These are phyloP conservation scores for Syrphus vitripennis DNA, from an alignment of 2,888 invertebrate species.

Conservation along the genomic window DNA sequence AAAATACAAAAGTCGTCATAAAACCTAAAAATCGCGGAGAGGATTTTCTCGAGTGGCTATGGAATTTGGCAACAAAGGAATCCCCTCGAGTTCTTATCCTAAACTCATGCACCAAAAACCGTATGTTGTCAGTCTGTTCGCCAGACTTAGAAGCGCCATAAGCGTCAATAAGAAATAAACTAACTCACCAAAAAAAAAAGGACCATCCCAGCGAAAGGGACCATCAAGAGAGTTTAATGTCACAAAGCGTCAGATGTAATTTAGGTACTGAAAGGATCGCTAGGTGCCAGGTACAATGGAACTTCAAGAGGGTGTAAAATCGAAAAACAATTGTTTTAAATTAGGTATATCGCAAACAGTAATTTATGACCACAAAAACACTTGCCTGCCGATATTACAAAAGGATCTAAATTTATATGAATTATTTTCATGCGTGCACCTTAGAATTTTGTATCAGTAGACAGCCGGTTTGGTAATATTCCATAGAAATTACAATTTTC, in stretches of 20 bases:
- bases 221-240: slow-evolving; percentile 15
- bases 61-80: slow-evolving; percentile 55
- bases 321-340: slow-evolving; percentile 62
- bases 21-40: slow-evolving; percentile 53
- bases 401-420: not conserved
- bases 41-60: slow-evolving; percentile 59
- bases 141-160: slow-evolving; percentile 68
- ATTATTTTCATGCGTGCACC: not conserved
- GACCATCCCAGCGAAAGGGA: not conserved
- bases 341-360: slow-evolving; percentile 55
- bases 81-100: slow-evolving; percentile 38
- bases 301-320: slow-evolving; percentile 66
- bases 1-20: slow-evolving; percentile 33
- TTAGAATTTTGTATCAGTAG: not conserved
- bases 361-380: slow-evolving; percentile 60
- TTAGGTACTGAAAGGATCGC: slow-evolving; percentile 52
- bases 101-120: slow-evolving; percentile 15
- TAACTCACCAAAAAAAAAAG: slow-evolving; percentile 4
- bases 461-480: not conserved
- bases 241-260: slow-evolving; percentile 44
- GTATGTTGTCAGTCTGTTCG: slow-evolving; percentile 12
- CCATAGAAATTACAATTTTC: slow-evolving; percentile 11
- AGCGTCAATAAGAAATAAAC: slow-evolving; percentile 49
- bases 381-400: slow-evolving; percentile 43
- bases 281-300: slow-evolving; percentile 64